Evolutionary conservation across 2,797 vertebrate genomes (phyloP).

Genomic region (Phrynocephalus guinanensis): DNA sequence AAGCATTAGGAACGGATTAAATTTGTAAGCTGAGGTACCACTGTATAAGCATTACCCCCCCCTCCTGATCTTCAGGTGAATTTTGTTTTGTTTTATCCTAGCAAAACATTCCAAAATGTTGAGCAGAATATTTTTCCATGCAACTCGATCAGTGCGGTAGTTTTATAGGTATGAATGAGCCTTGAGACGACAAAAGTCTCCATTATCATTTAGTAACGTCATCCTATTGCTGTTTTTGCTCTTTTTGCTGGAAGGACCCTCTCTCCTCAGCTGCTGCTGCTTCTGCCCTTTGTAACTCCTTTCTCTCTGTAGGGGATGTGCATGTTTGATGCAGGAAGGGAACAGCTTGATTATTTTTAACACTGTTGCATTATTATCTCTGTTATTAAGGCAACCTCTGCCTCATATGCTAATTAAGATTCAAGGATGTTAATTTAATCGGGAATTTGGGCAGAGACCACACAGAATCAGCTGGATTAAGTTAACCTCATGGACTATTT

Average conservation of each 20-base stretch:
- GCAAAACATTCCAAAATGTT: background rate
- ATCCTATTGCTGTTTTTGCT: accelerated
- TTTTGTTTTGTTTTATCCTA: background rate
- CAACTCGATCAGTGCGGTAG: background rate
- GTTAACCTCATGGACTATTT: conserved; percentile 69
- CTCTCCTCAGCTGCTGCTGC: background rate
- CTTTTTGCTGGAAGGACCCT: conserved; percentile 3
- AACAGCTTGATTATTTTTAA: conserved; percentile 64
- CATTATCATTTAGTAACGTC: conserved; percentile 16
- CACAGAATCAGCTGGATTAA: conserved; percentile 62
- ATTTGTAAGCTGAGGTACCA: too few species aligned
- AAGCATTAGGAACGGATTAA: too few species aligned
- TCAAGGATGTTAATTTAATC: conserved; percentile 72
- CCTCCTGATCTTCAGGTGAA: background rate
- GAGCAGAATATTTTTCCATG: background rate
- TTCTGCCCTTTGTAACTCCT: background rate
- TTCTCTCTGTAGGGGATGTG: conserved; percentile 51
- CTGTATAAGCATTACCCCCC: background rate
- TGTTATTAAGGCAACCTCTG: conserved; percentile 67
- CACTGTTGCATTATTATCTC: conserved; percentile 56
- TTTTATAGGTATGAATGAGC: background rate
- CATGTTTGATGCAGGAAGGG: conserved; percentile 43
- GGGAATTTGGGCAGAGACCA: conserved; percentile 66
- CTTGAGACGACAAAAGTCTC: background rate
- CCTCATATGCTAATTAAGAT: conserved; percentile 71